These are phyloP conservation scores for Enteromius viviparus DNA, from an alignment of 2,797 vertebrate species.

Conservation along the genomic window DNA sequence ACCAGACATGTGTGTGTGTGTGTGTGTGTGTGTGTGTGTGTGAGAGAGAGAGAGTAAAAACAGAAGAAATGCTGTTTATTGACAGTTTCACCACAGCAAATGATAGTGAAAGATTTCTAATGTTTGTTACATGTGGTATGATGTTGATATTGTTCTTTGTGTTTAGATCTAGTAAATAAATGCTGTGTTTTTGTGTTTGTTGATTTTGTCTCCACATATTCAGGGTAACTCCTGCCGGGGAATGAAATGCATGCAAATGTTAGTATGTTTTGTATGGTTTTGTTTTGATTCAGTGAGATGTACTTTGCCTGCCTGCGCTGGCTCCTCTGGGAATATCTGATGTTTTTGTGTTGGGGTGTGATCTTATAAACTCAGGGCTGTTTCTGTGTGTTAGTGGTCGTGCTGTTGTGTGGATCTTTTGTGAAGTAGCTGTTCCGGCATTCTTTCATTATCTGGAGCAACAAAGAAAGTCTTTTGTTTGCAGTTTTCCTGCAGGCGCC, in stretches of 20 bases:
- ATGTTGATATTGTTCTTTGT: not conserved
- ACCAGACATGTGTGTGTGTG: not conserved
- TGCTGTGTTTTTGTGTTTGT: not conserved
- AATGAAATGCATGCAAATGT: slow-evolving; percentile 65
- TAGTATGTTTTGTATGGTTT: slow-evolving; percentile 64
- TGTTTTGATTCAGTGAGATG: slow-evolving; percentile 66
- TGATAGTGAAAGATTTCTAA: not conserved
- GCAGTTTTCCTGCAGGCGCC: slow-evolving; percentile 73
- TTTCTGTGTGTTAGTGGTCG: slow-evolving; percentile 80
- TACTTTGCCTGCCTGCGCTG: slow-evolving; percentile 72
- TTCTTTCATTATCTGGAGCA: slow-evolving; percentile 85
- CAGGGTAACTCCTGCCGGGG: not conserved
- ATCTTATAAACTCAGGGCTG: slow-evolving; percentile 79
- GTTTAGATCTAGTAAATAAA: not conserved
- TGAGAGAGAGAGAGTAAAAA: not conserved
- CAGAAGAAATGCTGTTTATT: not conserved
- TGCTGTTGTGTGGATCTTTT: slow-evolving; percentile 81
- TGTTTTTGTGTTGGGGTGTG: slow-evolving; percentile 78
- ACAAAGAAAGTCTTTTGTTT: slow-evolving; percentile 99
- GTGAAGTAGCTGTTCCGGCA: slow-evolving; percentile 85
- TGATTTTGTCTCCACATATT: not conserved
- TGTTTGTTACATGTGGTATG: not conserved
- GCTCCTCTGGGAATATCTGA: slow-evolving; percentile 73
- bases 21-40: not conserved
- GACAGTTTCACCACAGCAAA: not conserved